Conservation (phyloP, 2,888 invertebrate species). For the Drosophila mettleri region DNA sequence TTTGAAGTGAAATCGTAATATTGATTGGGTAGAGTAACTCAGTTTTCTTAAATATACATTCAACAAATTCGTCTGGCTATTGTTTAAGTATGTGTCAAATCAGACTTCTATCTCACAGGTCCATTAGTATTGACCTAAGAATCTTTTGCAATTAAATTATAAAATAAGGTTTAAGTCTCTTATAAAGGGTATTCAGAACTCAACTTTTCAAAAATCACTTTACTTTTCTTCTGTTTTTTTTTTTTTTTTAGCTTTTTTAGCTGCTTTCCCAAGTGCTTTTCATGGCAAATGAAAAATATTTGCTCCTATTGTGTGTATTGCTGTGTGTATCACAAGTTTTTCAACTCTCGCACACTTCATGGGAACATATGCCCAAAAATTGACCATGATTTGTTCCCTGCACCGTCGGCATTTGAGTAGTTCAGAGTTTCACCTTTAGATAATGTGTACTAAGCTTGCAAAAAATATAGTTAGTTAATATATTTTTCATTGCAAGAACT, state of each 20-base stretch:
- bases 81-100: background rate
- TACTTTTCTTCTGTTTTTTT: slow-evolving; percentile 2
- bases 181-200: background rate
- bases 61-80: background rate
- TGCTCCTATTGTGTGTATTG: slow-evolving; percentile 33
- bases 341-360: slow-evolving; percentile 68
- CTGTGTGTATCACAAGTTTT: slow-evolving; percentile 41
- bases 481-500: too few species aligned
- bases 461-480: too few species aligned
- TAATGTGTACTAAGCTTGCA: slow-evolving; percentile 23
- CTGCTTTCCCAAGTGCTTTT: slow-evolving; percentile 54
- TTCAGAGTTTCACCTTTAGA: slow-evolving; percentile 15
- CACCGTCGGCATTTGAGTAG: slow-evolving; percentile 24
- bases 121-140: too few species aligned
- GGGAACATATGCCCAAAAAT: slow-evolving; percentile 71
- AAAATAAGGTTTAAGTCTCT: background rate
- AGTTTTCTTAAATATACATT: background rate
- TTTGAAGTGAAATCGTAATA: slow-evolving; percentile 17
- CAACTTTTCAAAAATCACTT: too few species aligned
- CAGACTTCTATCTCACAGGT: background rate
- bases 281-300: slow-evolving; percentile 64
- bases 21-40: background rate
- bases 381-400: slow-evolving; percentile 55
- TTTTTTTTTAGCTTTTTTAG: too few species aligned
- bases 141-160: background rate